Base-by-base conservation (phyloP, 2,113 vertebrate genomes). In the Electrona antarctica region DNA sequence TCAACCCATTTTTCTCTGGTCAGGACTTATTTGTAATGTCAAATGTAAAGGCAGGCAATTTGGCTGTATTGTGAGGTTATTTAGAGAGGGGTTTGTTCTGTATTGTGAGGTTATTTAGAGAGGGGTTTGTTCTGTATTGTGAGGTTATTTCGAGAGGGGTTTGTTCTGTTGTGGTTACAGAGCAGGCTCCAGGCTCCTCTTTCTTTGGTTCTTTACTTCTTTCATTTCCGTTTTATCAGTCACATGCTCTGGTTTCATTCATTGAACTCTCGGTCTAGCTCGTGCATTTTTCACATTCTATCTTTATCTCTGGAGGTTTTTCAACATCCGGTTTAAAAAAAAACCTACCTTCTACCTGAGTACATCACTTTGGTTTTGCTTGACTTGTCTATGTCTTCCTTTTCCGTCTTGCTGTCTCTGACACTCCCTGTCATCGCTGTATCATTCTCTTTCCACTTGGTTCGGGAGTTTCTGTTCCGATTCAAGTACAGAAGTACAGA, bases 391-490 rank as follows among this genome's bases (percentile, higher is more conserved):
- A 33, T 50, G 13, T 15, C 28, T 2, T 0, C 15, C 74, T 70
- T 52, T 52, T 49, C 15, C 57, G 11, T 8, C 28, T 49, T 15
- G 7, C 45, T 51, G 51, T 58, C 21, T 58, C 46, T 45, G 15
- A 46, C 50, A 6, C 7, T 21, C 21, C 49, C 60, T 49, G 60
- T 49, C 21, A 21, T 21, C 7, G 47, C 28, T 45, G 56, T 77
- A 41, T 41, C 3, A 41, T 58, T 72, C 14, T 67, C 47, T 11
- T 2, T 10, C 28, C 60, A 52, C 80, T 59, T 52, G 6, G 29
- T 80, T 60, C 29, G 51, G 82, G 10, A 67, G 59, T 78, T 88
- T 87, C 69, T 70, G 69, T 83, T 80, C 67, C 70, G 69, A 12
- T 77, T 73, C 74, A 10, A 54, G 49, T 2, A 21, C 21, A 21